phyloP scores from a whole-genome alignment of 2,113 vertebrate genomes.

The Tauraco erythrolophus region DNA sequence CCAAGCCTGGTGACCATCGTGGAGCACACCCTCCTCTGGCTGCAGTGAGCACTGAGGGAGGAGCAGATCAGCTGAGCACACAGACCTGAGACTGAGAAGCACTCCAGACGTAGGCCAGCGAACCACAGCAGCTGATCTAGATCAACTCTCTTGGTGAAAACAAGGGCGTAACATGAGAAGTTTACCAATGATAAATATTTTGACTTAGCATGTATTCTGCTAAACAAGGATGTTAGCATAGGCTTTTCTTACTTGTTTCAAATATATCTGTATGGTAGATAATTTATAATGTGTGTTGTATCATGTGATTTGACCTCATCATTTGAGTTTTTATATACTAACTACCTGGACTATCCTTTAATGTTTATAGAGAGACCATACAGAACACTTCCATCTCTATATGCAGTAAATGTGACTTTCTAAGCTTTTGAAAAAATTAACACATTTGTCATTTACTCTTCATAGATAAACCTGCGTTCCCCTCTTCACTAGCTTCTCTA shows the following conservation, averaged over 20 bases:
- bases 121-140: no score
- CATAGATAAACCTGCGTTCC: not conserved
- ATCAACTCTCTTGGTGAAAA: not conserved
- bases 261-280: not conserved
- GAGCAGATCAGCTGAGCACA: not conserved
- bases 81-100: not conserved
- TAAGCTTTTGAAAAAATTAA: not conserved
- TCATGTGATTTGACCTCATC: not conserved
- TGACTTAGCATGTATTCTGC: not conserved
- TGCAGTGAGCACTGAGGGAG: not conserved
- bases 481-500: not conserved
- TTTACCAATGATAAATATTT: not conserved
- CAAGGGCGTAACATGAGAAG: accelerated
- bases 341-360: not conserved
- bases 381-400: not conserved
- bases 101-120: no score
- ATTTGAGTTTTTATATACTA: not conserved
- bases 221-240: not conserved
- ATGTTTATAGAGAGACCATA: not conserved
- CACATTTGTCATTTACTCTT: not conserved
- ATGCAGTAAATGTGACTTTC: not conserved
- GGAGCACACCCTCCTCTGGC: not conserved
- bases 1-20: not conserved
- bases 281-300: not conserved
- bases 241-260: not conserved